These are phyloP conservation scores for Conger conger DNA, from an alignment of 2,113 vertebrate species.

Conservation along the genomic window DNA sequence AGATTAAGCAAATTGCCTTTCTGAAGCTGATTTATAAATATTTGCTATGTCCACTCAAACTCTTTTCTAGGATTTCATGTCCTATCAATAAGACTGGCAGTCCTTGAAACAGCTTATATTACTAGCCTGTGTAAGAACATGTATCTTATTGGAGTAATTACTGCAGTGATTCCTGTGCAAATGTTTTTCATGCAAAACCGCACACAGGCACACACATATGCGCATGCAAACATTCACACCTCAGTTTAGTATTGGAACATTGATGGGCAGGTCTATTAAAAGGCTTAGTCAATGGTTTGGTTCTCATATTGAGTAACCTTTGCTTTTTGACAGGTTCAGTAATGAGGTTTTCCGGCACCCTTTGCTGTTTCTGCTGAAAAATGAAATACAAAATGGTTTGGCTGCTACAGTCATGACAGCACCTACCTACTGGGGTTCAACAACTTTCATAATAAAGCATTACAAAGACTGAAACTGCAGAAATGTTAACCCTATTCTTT, in stretches of 20 bases:
- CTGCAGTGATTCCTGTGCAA: not conserved
- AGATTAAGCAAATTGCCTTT: not conserved
- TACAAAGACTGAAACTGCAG: not conserved
- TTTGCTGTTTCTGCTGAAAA: conserved; percentile 2
- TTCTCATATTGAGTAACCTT: not conserved
- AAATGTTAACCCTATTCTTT: not conserved
- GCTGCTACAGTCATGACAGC: not conserved
- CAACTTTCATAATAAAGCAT: not conserved
- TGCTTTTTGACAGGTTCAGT: conserved; percentile 15
- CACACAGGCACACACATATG: not conserved
- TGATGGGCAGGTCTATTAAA: conserved; percentile 23
- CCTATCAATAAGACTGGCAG: not conserved
- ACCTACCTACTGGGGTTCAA: not conserved
- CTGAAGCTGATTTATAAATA: not conserved
- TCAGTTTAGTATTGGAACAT: not conserved
- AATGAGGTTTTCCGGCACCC: conserved; percentile 22
- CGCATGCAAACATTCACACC: conserved; percentile 3
- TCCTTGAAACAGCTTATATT: not conserved
- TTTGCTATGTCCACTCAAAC: not conserved
- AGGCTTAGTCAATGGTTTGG: not conserved
- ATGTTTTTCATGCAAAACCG: not conserved
- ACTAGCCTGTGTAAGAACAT: not conserved
- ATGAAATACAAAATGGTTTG: conserved; percentile 10
- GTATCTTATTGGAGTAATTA: not conserved
- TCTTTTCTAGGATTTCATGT: not conserved